Conservation (phyloP, 2,888 invertebrate species). For the Isotomurus palustris region DNA sequence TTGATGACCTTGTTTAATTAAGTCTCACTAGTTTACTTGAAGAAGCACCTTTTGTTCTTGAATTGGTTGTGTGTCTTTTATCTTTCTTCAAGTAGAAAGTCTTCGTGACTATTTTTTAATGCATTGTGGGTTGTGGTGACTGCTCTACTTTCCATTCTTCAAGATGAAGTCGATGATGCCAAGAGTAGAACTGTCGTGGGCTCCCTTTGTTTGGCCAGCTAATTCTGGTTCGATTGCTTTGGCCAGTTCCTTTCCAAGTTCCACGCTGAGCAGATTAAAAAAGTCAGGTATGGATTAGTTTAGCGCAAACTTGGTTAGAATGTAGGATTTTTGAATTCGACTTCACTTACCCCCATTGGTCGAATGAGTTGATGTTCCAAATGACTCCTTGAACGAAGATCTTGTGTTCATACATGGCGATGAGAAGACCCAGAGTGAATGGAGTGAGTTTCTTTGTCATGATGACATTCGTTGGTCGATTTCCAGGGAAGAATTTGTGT, state of each 20-base stretch:
- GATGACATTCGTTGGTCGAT: conserved; percentile 95
- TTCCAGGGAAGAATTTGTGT: conserved; percentile 95
- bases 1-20: too few relatives aligned
- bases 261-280: conserved; percentile 63
- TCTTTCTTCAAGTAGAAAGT: too few relatives aligned
- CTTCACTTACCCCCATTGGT: conserved; percentile 88
- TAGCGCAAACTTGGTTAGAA: too few relatives aligned
- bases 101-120: too few relatives aligned
- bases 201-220: conserved; percentile 60
- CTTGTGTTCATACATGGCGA: conserved; percentile 97
- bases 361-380: conserved; percentile 99
- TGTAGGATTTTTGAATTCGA: too few relatives aligned
- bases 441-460: conserved; percentile 87
- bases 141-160: conserved; percentile 42
- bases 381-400: conserved; percentile 97
- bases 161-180: conserved; percentile 92
- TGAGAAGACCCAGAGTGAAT: conserved; percentile 85
- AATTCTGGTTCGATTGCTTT: conserved; percentile 97
- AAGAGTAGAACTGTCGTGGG: conserved; percentile 94
- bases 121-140: too few relatives aligned
- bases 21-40: too few relatives aligned
- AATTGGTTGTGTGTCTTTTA: too few relatives aligned
- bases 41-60: too few relatives aligned
- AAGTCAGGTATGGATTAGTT: not conserved
- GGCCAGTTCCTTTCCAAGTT: conserved; percentile 95